Conservation (phyloP, 2,888 invertebrate genomes). For the Choristoneura rosaceana region DNA sequence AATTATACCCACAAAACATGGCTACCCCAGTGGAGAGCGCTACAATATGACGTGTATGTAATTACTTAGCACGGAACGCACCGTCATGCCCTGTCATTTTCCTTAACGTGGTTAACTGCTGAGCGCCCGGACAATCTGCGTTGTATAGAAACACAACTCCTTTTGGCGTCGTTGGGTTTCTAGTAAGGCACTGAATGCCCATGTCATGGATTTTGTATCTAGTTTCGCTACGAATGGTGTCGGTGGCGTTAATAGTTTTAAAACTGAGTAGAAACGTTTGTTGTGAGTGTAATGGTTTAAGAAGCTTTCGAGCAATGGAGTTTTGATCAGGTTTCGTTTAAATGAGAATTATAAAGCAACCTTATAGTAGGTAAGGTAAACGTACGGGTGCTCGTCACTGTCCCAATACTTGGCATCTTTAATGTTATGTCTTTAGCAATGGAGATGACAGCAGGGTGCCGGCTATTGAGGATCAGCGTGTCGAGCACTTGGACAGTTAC, state of each 20-base stretch:
- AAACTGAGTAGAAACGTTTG: neutral
- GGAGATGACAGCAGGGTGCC: too few relatives aligned
- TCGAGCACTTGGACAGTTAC: too few relatives aligned
- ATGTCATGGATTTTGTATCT: neutral
- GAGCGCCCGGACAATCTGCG: constrained; percentile 4
- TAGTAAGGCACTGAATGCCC: neutral
- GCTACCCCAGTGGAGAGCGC: constrained; percentile 54
- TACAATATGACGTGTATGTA: constrained; percentile 77
- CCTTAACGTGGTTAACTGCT: constrained; percentile 52
- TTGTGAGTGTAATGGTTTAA: neutral
- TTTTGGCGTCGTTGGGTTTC: constrained; percentile 4
- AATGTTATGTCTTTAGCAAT: too few relatives aligned
- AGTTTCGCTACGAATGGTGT: constrained; percentile 11
- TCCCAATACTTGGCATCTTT: too few relatives aligned
- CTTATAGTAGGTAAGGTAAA: too few relatives aligned
- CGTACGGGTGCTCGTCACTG: too few relatives aligned
- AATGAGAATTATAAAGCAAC: too few relatives aligned
- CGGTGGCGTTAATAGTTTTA: neutral
- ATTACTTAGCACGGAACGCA: constrained; percentile 78
- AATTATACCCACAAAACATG: constrained; percentile 44
- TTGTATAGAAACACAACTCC: constrained; percentile 7
- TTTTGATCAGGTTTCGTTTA: neutral
- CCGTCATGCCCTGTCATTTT: constrained; percentile 82
- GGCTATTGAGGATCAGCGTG: too few relatives aligned
- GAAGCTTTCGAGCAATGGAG: neutral